Conservation (phyloP, 2,888 invertebrate genomes). For the Pyralis farinalis region DNA sequence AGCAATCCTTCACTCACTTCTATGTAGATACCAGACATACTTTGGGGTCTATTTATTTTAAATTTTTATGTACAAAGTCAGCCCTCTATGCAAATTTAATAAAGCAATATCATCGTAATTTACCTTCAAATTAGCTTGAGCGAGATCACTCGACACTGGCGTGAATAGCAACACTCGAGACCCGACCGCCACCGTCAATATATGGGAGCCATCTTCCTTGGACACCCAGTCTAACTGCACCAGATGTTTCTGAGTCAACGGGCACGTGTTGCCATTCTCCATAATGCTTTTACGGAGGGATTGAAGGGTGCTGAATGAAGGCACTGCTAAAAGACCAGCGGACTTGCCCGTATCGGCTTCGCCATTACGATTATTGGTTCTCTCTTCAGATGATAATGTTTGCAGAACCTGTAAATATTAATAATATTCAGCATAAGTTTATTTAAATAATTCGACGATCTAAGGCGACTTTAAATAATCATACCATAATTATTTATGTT, state of each 20-base stretch:
- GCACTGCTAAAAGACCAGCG: conserved; percentile 89
- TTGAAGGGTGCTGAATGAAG: conserved; percentile 94
- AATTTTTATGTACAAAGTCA: too few species aligned
- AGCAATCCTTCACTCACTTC: too few species aligned
- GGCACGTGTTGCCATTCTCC: conserved; percentile 95
- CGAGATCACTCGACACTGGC: conserved; percentile 95
- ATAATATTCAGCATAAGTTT: too few species aligned
- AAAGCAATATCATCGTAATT: conserved; percentile 3
- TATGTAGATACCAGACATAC: too few species aligned
- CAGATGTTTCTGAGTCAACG: conserved; percentile 93
- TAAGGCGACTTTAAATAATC: too few species aligned
- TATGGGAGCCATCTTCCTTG: conserved; percentile 99
- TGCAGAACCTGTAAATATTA: conserved; percentile 81
- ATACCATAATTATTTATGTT: too few species aligned
- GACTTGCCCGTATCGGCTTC: conserved; percentile 77
- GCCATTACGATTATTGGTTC: conserved; percentile 80
- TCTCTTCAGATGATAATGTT: conserved; percentile 90
- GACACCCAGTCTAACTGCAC: conserved; percentile 99
- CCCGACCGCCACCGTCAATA: conserved; percentile 97
- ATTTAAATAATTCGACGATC: too few species aligned
- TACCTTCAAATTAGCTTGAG: conserved; percentile 94
- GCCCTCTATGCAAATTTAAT: too few species aligned
- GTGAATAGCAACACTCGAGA: conserved; percentile 96
- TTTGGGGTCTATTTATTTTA: too few species aligned
- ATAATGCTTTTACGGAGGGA: conserved; percentile 93